These are phyloP conservation scores for Zenarchopterus dispar DNA, from an alignment of 2,797 vertebrate species.

Conservation along the genomic window DNA sequence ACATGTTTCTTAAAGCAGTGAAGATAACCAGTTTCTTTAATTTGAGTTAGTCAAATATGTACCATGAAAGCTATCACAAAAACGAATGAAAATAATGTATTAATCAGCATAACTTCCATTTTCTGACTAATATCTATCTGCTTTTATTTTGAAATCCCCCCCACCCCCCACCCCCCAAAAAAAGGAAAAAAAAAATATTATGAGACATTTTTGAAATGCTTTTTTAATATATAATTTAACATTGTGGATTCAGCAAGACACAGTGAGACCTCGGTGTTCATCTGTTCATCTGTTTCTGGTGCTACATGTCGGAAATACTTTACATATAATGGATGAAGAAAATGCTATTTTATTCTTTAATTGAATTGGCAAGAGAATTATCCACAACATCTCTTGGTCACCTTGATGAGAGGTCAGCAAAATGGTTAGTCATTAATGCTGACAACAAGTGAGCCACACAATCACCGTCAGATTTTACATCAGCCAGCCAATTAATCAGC, in stretches of 20 bases:
- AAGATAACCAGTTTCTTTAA: too few species aligned
- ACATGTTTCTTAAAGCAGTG: neutral
- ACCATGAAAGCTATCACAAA: too few species aligned
- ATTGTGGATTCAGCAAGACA: too few species aligned
- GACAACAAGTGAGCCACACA: slow-evolving; percentile 41
- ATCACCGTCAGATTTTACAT: slow-evolving; percentile 45
- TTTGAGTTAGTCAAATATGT: too few species aligned
- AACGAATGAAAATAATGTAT: too few species aligned
- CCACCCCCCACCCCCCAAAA: too few species aligned
- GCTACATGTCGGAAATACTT: neutral
- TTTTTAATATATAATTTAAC: too few species aligned
- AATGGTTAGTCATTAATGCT: slow-evolving; percentile 37
- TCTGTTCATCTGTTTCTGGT: neutral
- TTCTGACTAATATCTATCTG: too few species aligned
- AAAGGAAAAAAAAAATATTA: too few species aligned
- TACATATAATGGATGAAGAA: neutral
- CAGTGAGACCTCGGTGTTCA: too few species aligned
- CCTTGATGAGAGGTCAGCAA: slow-evolving; percentile 39
- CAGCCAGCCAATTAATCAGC: slow-evolving; percentile 67
- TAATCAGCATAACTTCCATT: too few species aligned
- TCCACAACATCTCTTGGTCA: slow-evolving; percentile 35
- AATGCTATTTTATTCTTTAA: neutral
- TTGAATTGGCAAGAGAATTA: neutral
- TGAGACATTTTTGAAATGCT: neutral
- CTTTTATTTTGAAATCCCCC: too few species aligned